Percentiles rank a stretch among this genome's conserved stretches.
phyloP scores from a whole-genome alignment of 2,797 vertebrate species.

The Pempheris klunzingeri region DNA sequence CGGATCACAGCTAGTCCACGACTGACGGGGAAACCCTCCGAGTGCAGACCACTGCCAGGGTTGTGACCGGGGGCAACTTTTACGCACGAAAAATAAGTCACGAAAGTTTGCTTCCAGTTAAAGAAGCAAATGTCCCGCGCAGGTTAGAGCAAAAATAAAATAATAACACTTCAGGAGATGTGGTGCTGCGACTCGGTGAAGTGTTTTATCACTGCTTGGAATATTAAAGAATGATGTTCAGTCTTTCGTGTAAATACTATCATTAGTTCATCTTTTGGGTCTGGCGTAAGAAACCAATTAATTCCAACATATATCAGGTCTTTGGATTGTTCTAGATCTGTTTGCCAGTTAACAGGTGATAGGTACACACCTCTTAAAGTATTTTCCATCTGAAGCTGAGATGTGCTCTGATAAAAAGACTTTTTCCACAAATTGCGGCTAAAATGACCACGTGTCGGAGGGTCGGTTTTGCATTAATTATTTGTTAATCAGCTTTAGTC shows the following conservation, averaged over 20 bases:
- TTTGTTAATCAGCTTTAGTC: slow-evolving; percentile 10
- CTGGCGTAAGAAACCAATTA: too few relatives aligned
- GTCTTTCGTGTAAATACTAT: background rate
- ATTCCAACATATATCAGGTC: too few relatives aligned
- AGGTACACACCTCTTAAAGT: background rate
- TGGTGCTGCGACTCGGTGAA: too few relatives aligned
- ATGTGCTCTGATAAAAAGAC: background rate
- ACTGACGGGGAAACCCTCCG: slow-evolving; percentile 25
- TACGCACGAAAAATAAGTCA: background rate
- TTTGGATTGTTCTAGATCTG: background rate
- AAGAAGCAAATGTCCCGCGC: background rate
- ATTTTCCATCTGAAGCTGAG: background rate
- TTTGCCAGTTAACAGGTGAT: background rate
- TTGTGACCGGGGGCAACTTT: slow-evolving; percentile 33
- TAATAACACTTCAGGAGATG: too few relatives aligned
- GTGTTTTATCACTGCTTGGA: background rate
- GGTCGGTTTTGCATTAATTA: slow-evolving; percentile 11
- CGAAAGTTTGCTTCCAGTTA: background rate
- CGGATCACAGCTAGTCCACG: slow-evolving; percentile 28
- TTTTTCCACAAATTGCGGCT: background rate
- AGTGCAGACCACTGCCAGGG: slow-evolving; percentile 9
- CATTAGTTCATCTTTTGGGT: background rate
- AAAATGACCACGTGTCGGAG: slow-evolving; percentile 1
- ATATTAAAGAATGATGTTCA: background rate
- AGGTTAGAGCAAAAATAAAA: background rate